These are phyloP conservation scores for Pteronotus mesoamericanus DNA, from an alignment of 2,797 vertebrate genomes.

Conservation along the genomic window DNA sequence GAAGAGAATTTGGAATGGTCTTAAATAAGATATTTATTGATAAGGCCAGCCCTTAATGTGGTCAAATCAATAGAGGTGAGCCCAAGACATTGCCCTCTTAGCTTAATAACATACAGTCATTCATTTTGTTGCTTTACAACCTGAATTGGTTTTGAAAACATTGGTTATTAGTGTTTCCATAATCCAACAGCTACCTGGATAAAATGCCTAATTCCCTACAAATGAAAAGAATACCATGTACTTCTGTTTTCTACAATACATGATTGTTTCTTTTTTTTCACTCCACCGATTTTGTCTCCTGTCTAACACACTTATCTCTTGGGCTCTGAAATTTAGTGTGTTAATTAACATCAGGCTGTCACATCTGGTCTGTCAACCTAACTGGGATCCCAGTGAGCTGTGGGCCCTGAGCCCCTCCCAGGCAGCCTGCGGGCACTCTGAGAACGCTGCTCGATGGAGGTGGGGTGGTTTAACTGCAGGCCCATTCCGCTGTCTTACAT, in stretches of 20 bases:
- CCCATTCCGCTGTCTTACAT: background rate
- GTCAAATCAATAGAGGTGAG: background rate
- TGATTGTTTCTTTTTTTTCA: background rate
- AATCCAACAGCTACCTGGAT: background rate
- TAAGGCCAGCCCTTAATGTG: background rate
- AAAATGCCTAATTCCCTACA: background rate
- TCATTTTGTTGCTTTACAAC: constrained; percentile 21
- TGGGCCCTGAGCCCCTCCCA: background rate
- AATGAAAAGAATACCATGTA: background rate
- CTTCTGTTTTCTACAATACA: background rate
- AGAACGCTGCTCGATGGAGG: background rate
- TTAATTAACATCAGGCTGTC: background rate
- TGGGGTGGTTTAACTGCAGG: background rate
- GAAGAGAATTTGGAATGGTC: background rate
- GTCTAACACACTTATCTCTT: background rate
- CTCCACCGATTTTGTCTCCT: background rate
- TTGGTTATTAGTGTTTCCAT: background rate
- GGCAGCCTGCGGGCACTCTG: background rate
- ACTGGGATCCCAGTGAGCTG: background rate
- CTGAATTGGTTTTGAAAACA: background rate
- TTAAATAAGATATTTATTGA: background rate
- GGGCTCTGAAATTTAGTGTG: background rate
- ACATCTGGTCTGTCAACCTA: background rate
- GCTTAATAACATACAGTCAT: background rate
- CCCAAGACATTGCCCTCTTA: background rate